Evolutionary conservation across 2,888 invertebrate genomes (phyloP).

Genomic region (Acanthacorydalis orientalis): DNA sequence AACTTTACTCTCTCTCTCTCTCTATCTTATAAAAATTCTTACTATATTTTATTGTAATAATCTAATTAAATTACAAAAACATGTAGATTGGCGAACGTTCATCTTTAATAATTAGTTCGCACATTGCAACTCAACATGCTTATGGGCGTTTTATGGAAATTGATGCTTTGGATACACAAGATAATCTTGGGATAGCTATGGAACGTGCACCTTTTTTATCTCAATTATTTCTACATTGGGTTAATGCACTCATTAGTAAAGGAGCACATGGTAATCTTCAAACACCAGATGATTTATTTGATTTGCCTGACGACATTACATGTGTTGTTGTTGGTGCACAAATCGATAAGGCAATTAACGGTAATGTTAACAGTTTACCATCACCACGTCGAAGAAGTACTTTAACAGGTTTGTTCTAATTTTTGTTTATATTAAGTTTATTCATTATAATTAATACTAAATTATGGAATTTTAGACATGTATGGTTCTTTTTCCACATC

Average conservation of each 20-base stretch:
- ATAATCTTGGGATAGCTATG: conserved; percentile 62
- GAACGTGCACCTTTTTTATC: conserved; percentile 54
- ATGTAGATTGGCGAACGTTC: conserved; percentile 39
- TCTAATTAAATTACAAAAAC: no score
- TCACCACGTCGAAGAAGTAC: background rate
- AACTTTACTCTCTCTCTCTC: no score
- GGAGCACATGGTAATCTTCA: conserved; percentile 55
- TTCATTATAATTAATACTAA: background rate
- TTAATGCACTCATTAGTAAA: conserved; percentile 66
- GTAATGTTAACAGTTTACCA: conserved; percentile 30
- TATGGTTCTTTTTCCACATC: background rate
- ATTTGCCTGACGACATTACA: conserved; percentile 50
- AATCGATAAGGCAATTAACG: conserved; percentile 38
- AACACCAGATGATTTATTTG: conserved; percentile 66
- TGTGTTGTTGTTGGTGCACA: conserved; percentile 41
- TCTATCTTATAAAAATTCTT: no score
- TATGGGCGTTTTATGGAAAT: conserved; percentile 50
- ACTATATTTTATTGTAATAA: no score
- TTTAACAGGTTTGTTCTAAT: background rate
- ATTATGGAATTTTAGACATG: background rate
- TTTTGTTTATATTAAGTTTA: background rate
- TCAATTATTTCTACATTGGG: conserved; percentile 74
- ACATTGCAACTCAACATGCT: conserved; percentile 19
- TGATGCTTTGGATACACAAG: conserved; percentile 40
- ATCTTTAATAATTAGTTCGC: conserved; percentile 28